Evolutionary conservation across 1,140 invertebrate genomes (phyloP).

Genomic region (Paraescarpia echinospica): DNA sequence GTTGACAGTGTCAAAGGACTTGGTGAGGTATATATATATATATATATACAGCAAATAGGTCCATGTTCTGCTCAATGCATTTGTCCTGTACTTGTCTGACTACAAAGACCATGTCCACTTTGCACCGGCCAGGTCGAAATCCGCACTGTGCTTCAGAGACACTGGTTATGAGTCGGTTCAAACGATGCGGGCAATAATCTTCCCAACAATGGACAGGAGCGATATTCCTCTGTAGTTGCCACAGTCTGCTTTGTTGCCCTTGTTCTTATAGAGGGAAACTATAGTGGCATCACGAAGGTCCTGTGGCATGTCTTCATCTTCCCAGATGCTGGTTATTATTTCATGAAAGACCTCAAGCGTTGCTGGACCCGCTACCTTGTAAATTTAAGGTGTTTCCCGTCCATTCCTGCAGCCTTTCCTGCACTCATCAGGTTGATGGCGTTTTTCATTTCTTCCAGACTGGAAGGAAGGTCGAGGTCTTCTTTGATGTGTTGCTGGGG

Average conservation of each 20-base stretch:
- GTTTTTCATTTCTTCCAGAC: neutral
- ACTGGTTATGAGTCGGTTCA: slow-evolving; percentile 4
- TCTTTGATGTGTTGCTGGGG: no score
- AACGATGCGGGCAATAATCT: neutral
- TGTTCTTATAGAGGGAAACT: slow-evolving; percentile 30
- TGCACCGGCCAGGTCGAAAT: slow-evolving; percentile 29
- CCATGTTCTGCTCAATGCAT: slow-evolving; percentile 33
- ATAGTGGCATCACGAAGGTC: slow-evolving; percentile 33
- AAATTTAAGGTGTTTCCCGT: slow-evolving; percentile 16
- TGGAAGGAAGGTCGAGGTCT: neutral
- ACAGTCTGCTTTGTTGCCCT: neutral
- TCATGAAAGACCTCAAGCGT: neutral
- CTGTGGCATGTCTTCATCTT: slow-evolving; percentile 15
- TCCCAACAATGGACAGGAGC: neutral
- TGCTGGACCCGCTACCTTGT: neutral
- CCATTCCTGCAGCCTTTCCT: neutral
- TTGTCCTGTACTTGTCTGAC: slow-evolving; percentile 36
- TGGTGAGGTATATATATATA: slow-evolving; percentile 36
- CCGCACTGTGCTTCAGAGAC: slow-evolving; percentile 33
- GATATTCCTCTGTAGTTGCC: neutral
- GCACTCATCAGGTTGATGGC: neutral
- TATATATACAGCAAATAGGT: slow-evolving; percentile 33
- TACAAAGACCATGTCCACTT: slow-evolving; percentile 36
- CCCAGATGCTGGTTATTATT: neutral
- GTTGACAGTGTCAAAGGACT: slow-evolving; percentile 36